These are phyloP conservation scores for Calliphora vicina DNA, from an alignment of 1,140 invertebrate species.

Conservation along the genomic window DNA sequence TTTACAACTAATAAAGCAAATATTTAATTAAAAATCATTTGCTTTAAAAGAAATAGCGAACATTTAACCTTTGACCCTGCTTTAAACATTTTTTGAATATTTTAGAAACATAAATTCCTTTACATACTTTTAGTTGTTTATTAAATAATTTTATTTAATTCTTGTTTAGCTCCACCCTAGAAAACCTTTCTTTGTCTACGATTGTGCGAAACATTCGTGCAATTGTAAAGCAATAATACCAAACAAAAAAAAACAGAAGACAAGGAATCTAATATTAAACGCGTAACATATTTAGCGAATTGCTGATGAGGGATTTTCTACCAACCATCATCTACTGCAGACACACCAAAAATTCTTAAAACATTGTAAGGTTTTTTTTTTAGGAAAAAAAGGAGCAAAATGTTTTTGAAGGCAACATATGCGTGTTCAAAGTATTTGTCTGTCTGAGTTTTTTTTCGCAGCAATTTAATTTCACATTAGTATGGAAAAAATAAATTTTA, in stretches of 20 bases:
- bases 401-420: neutral
- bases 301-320: neutral
- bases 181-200: neutral
- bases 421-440: neutral
- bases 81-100: too few relatives aligned
- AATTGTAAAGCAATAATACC: neutral
- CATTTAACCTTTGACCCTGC: too few relatives aligned
- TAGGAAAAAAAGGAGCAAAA: neutral
- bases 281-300: constrained; percentile 9
- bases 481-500: neutral
- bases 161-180: too few relatives aligned
- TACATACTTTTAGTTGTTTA: too few relatives aligned
- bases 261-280: constrained; percentile 1
- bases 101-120: too few relatives aligned
- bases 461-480: constrained; percentile 10
- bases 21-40: too few relatives aligned
- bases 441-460: neutral
- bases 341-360: neutral
- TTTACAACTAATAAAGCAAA: too few relatives aligned
- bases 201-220: neutral
- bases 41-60: too few relatives aligned
- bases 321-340: neutral
- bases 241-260: neutral
- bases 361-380: too few relatives aligned
- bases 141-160: too few relatives aligned